Percentiles rank a stretch among this genome's conserved stretches.
These are phyloP conservation scores for Spea bombifrons DNA, from an alignment of 2,113 vertebrate genomes.

Conservation along the genomic window DNA sequence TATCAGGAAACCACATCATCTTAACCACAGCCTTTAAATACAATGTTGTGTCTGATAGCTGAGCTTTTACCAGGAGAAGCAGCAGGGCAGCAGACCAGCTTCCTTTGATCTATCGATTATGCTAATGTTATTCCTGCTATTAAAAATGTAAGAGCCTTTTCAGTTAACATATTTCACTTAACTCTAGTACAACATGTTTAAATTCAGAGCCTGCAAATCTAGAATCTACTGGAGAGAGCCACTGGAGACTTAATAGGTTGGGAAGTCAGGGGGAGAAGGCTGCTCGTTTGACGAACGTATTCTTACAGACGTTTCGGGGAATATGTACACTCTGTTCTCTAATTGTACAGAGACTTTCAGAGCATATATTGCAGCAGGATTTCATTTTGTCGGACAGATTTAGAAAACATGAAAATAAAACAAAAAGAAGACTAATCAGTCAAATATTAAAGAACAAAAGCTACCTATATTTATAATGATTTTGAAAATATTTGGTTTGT, in stretches of 20 bases:
- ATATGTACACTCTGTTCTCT: constrained; percentile 7
- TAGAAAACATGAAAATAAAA: neutral
- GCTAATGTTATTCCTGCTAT: constrained; percentile 48
- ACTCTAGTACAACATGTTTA: constrained; percentile 44
- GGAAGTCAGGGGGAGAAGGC: constrained; percentile 20
- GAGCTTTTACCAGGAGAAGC: constrained; percentile 43
- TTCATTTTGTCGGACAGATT: neutral
- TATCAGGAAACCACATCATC: constrained; percentile 38
- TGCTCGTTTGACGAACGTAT: constrained; percentile 9
- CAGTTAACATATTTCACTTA: constrained; percentile 47
- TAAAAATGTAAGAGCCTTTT: constrained; percentile 47
- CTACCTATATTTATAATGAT: no score
- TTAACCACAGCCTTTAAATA: constrained; percentile 41
- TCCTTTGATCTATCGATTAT: constrained; percentile 49
- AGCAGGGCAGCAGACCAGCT: constrained; percentile 31
- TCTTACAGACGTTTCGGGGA: constrained; percentile 11
- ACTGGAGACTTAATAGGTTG: constrained; percentile 34
- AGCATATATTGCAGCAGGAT: neutral
- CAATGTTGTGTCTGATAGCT: constrained; percentile 45
- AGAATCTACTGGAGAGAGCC: constrained; percentile 25
- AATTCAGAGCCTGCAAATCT: constrained; percentile 42
- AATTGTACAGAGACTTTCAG: neutral
- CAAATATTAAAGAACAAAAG: no score
- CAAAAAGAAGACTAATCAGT: neutral
- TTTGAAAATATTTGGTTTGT: no score